Percentiles rank a stretch among this genome's conserved stretches.
These are phyloP conservation scores for Micromys minutus DNA, from an alignment of 2,113 vertebrate genomes.

Conservation along the genomic window DNA sequence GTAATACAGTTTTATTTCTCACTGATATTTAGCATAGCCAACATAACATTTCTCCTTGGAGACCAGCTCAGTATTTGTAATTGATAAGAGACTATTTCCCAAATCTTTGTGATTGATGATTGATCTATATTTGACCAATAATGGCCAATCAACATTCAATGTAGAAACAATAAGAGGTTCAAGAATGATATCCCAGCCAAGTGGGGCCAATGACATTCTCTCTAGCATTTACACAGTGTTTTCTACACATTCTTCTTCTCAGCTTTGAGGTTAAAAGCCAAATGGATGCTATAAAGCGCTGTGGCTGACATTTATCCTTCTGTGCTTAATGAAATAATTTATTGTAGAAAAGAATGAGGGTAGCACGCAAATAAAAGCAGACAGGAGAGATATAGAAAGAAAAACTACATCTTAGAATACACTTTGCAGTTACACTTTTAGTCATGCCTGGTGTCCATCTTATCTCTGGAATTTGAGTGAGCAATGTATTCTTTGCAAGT, in stretches of 20 bases:
- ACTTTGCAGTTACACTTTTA: neutral
- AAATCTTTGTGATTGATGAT: neutral
- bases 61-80: neutral
- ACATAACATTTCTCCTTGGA: neutral
- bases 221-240: neutral
- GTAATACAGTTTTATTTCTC: neutral
- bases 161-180: neutral
- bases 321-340: neutral
- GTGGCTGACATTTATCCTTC: constrained; percentile 17
- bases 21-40: neutral
- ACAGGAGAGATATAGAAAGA: neutral
- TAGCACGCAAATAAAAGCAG: constrained; percentile 30
- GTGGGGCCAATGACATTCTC: neutral
- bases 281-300: constrained; percentile 47
- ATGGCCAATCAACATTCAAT: neutral
- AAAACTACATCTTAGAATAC: neutral
- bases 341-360: constrained; percentile 28
- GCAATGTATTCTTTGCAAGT: neutral
- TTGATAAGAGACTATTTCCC: neutral
- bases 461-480: neutral
- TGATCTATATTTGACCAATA: constrained; percentile 38
- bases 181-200: neutral
- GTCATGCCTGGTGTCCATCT: neutral
- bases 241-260: neutral
- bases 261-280: neutral